Conservation (phyloP, 2,797 vertebrate species). For the Lacerta bilineata region DNA sequence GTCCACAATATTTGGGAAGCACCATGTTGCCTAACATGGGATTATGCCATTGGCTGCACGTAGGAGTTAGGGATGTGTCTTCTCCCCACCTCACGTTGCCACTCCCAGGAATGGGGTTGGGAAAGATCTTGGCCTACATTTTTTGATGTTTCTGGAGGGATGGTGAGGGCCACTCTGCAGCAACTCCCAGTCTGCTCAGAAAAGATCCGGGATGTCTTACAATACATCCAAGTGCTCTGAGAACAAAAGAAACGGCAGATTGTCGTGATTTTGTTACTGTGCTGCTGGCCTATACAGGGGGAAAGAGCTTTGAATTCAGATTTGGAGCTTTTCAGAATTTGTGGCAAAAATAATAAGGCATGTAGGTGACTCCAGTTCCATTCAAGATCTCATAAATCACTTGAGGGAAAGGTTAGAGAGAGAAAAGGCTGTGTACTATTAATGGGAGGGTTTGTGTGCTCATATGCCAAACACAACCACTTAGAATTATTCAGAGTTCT, state of each 20-base stretch:
- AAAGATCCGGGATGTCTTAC: neutral
- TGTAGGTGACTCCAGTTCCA: neutral
- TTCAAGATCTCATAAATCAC: neutral
- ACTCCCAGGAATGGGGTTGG: no score
- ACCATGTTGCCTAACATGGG: no score
- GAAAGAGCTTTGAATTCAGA: neutral
- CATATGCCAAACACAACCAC: conserved; percentile 41
- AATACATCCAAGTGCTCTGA: neutral
- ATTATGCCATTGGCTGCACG: neutral
- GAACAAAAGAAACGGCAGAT: neutral
- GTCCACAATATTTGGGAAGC: no score
- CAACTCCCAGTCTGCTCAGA: neutral
- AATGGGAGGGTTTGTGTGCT: neutral
- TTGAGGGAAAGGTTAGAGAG: neutral
- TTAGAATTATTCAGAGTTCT: conserved; percentile 63
- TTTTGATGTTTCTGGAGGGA: neutral
- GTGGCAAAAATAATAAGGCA: neutral
- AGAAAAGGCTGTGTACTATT: neutral
- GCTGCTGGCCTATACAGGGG: neutral
- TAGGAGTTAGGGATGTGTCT: neutral
- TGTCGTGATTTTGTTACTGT: neutral
- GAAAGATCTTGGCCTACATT: neutral
- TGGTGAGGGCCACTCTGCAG: no score
- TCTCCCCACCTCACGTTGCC: neutral
- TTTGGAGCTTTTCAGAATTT: neutral